Evolutionary conservation across 1,140 invertebrate species (phyloP), one percentile per base, ranked within the genome.

Genomic region (Bombus cullumanus): DNA sequence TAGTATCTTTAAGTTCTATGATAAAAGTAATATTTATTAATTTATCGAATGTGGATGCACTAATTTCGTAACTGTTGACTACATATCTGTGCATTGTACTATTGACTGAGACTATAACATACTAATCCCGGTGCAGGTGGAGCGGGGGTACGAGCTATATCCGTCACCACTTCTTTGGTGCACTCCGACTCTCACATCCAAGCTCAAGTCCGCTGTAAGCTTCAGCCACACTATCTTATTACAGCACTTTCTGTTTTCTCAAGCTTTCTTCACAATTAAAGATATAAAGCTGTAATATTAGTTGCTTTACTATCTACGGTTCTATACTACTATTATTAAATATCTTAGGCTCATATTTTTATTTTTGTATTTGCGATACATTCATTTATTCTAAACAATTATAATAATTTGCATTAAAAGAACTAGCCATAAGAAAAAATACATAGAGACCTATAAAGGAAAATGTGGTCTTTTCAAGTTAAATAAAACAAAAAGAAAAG

Each of bases 51-150:
- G 74, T 47, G 82, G 57, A 84, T 53, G 82, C 57, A 73, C 68
- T 69, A 81, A 84, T 69, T 43, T 83, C 31, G 37, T 78, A 78
- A 76, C 15, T 72, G 39, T n/a, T 69, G 62, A 81, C 37, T 71
- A 72, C 75, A 53, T 85, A 68, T 79, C 43, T 57, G 53, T 86
- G 69, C 77, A 76, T 87, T 86, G 88, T 81, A 86, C 3, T 31
- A 71, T 92, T 84, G 88, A 92, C 91, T 92, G 90, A 88, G 90
- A 93, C 77, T 93, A 72, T 95, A 95, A 95, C 93, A 93, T 92
- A 95, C 94, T 95, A 95, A 95, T 95, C 90, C 92, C 90, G 94
- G 94, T 94, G 92, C 94, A 95, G 94, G 94, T 95, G 94, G 92
- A 93, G 94, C 91, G 88, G 92, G 94, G 89, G 91, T 91, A 93